phyloP scores from a whole-genome alignment of 2,888 invertebrate genomes.

The Himalopsyche kuldschensis region DNA sequence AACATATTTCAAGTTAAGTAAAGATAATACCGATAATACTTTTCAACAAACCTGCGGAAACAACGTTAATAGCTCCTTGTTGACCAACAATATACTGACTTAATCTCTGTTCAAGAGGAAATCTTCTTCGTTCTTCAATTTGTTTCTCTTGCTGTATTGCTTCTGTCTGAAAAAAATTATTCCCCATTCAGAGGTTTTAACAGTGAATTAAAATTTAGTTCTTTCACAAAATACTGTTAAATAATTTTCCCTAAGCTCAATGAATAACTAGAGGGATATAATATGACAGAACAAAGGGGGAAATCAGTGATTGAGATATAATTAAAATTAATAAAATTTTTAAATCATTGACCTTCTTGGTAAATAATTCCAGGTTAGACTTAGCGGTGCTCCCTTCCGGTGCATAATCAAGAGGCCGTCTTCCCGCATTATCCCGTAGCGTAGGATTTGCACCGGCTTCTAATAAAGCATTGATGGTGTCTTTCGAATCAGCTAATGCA shows the following conservation, averaged over 20 bases:
- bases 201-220: too few species aligned
- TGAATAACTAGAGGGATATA: too few species aligned
- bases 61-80: constrained; percentile 76
- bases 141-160: constrained; percentile 63
- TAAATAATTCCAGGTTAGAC: constrained; percentile 62
- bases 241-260: too few species aligned
- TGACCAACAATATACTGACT: constrained; percentile 86
- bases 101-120: constrained; percentile 81
- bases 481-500: constrained; percentile 70
- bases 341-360: constrained; percentile 46
- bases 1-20: too few species aligned
- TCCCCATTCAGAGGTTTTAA: not conserved
- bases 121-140: constrained; percentile 76
- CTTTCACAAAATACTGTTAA: too few species aligned
- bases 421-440: constrained; percentile 76
- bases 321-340: too few species aligned
- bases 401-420: constrained; percentile 74
- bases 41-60: constrained; percentile 65
- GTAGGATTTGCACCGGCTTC: constrained; percentile 75
- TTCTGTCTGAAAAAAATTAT: constrained; percentile 45
- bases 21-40: too few species aligned
- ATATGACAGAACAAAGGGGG: too few species aligned
- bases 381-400: constrained; percentile 64
- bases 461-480: constrained; percentile 66
- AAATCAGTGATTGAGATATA: too few species aligned